Evolutionary conservation across 2,888 invertebrate genomes (phyloP).

Genomic region (Aromia moschata): DNA sequence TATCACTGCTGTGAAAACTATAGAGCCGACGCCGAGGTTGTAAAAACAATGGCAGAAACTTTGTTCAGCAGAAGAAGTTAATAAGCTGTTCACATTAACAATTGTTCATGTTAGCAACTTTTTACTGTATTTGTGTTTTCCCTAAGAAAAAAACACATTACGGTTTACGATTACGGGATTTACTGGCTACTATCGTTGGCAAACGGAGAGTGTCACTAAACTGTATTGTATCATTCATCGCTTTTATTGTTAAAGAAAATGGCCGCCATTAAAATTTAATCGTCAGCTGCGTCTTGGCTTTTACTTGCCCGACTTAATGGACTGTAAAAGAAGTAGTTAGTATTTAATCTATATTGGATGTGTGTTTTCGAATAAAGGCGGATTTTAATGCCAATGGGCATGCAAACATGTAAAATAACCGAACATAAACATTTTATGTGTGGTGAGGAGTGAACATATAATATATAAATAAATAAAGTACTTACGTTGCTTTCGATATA

Average conservation of each 20-base stretch:
- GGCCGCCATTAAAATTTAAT: slow-evolving; percentile 17
- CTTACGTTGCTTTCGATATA: no score
- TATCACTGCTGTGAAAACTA: no score
- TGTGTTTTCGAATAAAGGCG: background rate
- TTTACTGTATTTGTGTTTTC: no score
- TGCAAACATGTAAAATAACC: no score
- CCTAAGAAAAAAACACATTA: slow-evolving; percentile 18
- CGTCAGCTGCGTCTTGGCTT: slow-evolving; percentile 7
- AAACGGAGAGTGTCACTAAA: slow-evolving; percentile 15
- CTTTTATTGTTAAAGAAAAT: slow-evolving; percentile 16
- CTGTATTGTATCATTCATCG: slow-evolving; percentile 6
- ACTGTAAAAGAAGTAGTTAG: slow-evolving; percentile 11
- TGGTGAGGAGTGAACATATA: no score
- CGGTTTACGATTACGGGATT: slow-evolving; percentile 10
- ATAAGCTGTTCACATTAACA: no score
- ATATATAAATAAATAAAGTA: no score
- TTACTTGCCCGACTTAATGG: slow-evolving; percentile 12
- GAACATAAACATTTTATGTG: no score
- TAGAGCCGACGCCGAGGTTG: no score
- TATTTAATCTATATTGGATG: slow-evolving; percentile 5
- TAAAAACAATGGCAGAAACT: no score
- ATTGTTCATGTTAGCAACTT: no score
- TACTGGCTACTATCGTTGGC: background rate
- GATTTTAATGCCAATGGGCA: background rate
- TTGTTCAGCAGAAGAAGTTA: no score